These are phyloP conservation scores for Venturia canescens DNA, from an alignment of 1,140 invertebrate genomes.

Conservation along the genomic window DNA sequence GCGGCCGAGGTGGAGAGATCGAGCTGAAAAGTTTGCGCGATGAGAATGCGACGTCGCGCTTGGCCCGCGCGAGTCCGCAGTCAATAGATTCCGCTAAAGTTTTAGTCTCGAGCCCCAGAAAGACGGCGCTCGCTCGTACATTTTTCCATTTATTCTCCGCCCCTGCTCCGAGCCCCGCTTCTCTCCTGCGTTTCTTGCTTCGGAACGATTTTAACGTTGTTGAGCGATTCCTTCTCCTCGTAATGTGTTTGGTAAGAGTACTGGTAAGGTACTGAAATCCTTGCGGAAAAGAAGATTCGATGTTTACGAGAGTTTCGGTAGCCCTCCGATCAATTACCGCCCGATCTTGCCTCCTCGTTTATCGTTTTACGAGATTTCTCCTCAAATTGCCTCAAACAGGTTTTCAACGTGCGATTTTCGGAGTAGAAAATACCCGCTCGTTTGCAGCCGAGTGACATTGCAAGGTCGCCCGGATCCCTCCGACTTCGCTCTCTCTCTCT, in stretches of 20 bases:
- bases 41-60: slow-evolving; percentile 31
- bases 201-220: not conserved
- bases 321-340: not conserved
- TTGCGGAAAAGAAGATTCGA: not conserved
- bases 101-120: slow-evolving; percentile 14
- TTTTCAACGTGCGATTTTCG: not conserved
- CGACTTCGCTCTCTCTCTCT: slow-evolving; percentile 28
- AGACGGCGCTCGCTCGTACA: not conserved
- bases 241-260: not conserved
- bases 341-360: not conserved
- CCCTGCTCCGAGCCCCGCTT: too few relatives aligned
- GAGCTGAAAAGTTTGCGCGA: slow-evolving; percentile 40
- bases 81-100: slow-evolving; percentile 40
- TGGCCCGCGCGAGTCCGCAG: slow-evolving; percentile 3
- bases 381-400: not conserved
- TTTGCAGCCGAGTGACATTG: slow-evolving; percentile 12
- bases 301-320: not conserved
- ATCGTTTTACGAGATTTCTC: not conserved
- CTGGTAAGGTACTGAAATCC: too few relatives aligned
- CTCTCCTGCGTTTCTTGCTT: not conserved
- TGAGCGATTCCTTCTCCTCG: not conserved
- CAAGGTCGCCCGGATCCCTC: slow-evolving; percentile 23
- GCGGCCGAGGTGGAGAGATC: slow-evolving; percentile 1
- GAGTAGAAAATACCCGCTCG: not conserved
- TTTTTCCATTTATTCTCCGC: slow-evolving; percentile 12